A percentile compares a stretch with the other conserved stretches of the same genome.
These are phyloP conservation scores for Passerina amoena DNA, from an alignment of 2,113 vertebrate genomes.

Conservation along the genomic window DNA sequence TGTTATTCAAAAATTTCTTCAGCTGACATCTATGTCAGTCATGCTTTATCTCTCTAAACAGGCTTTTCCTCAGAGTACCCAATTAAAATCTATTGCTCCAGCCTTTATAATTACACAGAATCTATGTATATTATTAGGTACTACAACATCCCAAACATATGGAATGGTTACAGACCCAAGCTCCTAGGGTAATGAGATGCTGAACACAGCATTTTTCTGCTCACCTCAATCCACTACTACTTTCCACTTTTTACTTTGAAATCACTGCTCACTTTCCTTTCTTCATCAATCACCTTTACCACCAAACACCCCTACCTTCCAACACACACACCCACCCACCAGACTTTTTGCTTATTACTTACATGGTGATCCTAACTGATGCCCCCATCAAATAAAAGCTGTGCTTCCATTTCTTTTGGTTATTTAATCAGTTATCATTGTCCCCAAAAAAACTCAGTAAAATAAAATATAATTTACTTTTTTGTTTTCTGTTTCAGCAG, in stretches of 20 bases:
- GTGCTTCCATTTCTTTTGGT: neutral
- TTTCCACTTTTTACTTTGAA: neutral
- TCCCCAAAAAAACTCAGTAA: neutral
- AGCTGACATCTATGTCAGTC: neutral
- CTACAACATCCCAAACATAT: neutral
- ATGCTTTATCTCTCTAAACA: neutral
- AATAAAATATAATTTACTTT: slow-evolving; percentile 61
- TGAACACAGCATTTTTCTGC: neutral
- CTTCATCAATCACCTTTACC: neutral
- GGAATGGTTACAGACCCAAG: neutral
- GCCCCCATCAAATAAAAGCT: neutral
- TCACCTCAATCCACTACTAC: neutral
- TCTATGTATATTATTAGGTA: neutral
- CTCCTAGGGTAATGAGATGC: neutral
- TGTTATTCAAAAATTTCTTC: neutral
- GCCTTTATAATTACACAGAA: neutral
- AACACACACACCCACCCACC: neutral
- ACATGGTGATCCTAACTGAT: neutral
- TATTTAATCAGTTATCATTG: neutral
- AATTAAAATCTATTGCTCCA: neutral
- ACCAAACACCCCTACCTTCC: neutral
- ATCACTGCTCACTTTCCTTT: neutral
- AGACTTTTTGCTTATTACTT: neutral
- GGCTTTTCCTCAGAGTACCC: neutral
- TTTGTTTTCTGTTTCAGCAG: slow-evolving; percentile 80